Evolutionary conservation across 2,888 invertebrate genomes (phyloP), one percentile per base, ranked within the genome.

Genomic region (Dasypogon diadema): DNA sequence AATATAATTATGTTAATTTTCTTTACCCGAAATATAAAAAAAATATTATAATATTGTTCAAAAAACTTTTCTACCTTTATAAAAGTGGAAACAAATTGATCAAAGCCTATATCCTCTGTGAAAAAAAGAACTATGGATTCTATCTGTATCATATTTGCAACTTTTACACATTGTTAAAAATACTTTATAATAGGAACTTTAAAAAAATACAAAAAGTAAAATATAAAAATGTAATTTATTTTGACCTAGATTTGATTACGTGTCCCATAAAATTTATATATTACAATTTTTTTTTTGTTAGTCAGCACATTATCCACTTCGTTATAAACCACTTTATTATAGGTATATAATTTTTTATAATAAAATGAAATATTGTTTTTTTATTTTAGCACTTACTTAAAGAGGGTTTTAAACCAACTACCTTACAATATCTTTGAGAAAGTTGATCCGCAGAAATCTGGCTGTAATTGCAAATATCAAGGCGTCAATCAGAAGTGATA

Each of bases 321-420:
- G 12, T 22, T 12, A 42, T 1, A 42, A 42, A 42, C n/a, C 42
- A 42, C 24, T 48, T 18, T 48, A 21, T 63, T n/a, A 1, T 42
- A 16, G 21, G 34, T 65, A 46, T 65, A 6, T 26, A n/a, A n/a
- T n/a, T n/a, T n/a, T n/a, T n/a, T 26, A 4, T 56, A 6, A 26
- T 37, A 34, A 60, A 34, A 60, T 21, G 18, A 60, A 60, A 60
- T 60, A 60, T 37, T 21, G 12, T 30, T 14, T 37, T 37, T 37
- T 42, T 21, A 60, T 16, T 37, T n/a, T 37, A 42, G 22, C 12
- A 75, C 26, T 70, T 55, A 54, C 22, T 22, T 46, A 70, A 75
- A 75, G 18, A 54, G 16, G 5, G 4, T 16, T 70, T 76, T 76
- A 76, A 73, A 34, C 73, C 55, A 76, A 76, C 76, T 76, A 76